Base-by-base conservation (phyloP, 2,113 vertebrate species). In the Phylloscopus trochiloides region DNA sequence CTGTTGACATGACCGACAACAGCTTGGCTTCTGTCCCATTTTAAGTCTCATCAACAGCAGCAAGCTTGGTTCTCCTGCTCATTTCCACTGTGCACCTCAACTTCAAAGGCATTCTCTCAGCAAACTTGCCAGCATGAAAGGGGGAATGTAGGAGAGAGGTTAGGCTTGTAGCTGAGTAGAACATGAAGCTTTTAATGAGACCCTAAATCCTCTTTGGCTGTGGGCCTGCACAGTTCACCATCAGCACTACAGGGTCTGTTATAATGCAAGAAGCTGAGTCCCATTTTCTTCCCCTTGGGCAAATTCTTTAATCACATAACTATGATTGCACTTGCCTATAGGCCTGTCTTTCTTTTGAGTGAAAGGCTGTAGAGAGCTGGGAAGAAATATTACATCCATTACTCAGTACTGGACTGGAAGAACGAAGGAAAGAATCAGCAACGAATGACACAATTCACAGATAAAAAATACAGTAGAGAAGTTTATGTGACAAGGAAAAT, bases 1-100 rank as follows among this genome's bases (percentile, higher is more conserved):
- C 79, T 93, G 91, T 77, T 96, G 94, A 96, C 92, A 80, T 86
- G 92, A 96, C 67, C 84, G 91, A 95, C 86, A 94, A 83, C 3
- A 2, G 34, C 43, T 92, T 80, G 75, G 72, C 55, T 93, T 86
- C 78, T 90, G 58, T 71, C 88, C 94, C 48, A 16, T 72, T 68
- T 90, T 85, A 78, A 92, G 75, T 76, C 79, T 90, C 88, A 86
- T 80, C 88, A 88, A n/a, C 29, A 71, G 54, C 82, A 92, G 63
- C 42, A 58, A 92, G 36, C 42, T 76, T 88, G 40, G 51, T 88
- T 72, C 26, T 17, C 36, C 42, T 3, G 1, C 21, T 89, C 45
- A 42, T 78, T 93, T 93, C 48, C 71, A 52, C 22, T 42, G 36
- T 1, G 7, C 61, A 76, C 47, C 58, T 93, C 71, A 62, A 55